Base-by-base conservation (phyloP, 2,888 invertebrate genomes). In the Trichacis sp. region DNA sequence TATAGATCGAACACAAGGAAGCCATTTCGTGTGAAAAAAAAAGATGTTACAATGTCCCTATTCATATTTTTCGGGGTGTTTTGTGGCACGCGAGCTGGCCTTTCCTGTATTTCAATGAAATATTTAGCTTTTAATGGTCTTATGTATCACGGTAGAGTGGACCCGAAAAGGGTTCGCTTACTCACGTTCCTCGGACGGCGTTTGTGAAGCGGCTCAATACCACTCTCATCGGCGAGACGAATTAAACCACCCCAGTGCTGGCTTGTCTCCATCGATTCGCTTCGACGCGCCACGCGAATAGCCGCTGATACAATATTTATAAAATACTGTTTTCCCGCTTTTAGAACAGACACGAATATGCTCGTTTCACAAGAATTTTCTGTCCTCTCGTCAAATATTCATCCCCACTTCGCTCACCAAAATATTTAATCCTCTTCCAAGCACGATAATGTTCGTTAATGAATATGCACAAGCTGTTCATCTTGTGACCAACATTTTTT, bases 81-180 rank as follows among this genome's bases (percentile, higher is more conserved):
- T 72, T 69, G 68, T 66, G 71, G 72, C 80, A 79, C 80, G 79
- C 77, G 75, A 80, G 72, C 69, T 59, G 46, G 62, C 52, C 63
- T 59, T 74, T 69, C 69, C 74, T 77, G 78, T 79, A 79, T 77
- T 78, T 80, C 79, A 78, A 81, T 81, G 73, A 76, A 77, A 79
- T 79, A 78, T 76, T 78, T 74, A 80, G 70, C 66, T 69, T 68
- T 73, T 75, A 74, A 80, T 78, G 75, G 76, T 75, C 73, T 76
- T 76, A 74, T 68, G 69, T 69, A 65, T 64, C 66, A 73, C 66
- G 71, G 59, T 62, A 69, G 68, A 73, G 68, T 58, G 69, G 66
- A 69, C 58, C 60, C 68, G 67, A 70, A 75, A 73, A 71, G 73
- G 73, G 40, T 15, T 15, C 15, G 8, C 40, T n/a, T n/a, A n/a